These are phyloP conservation scores for Xenus cinereus DNA, from an alignment of 2,113 vertebrate genomes.

Conservation along the genomic window DNA sequence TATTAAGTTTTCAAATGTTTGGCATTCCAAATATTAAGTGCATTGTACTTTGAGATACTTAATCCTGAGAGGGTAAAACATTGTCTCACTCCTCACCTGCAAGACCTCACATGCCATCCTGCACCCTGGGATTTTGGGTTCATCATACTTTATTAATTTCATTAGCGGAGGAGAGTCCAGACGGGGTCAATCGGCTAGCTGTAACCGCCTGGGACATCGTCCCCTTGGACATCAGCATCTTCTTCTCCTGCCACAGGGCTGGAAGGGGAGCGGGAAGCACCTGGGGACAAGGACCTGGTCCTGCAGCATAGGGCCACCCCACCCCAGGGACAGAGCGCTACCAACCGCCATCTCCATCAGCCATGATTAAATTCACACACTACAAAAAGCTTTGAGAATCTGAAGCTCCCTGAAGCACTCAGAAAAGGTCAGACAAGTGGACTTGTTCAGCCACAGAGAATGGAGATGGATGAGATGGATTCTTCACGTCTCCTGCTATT, in stretches of 20 bases:
- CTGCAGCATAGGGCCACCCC: fast-evolving
- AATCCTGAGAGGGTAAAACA: neutral
- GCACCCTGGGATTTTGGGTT: neutral
- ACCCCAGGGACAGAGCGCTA: neutral
- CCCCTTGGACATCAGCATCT: neutral
- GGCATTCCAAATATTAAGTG: fast-evolving
- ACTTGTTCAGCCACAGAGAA: neutral
- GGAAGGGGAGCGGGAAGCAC: neutral
- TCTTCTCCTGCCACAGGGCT: neutral
- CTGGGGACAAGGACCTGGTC: neutral
- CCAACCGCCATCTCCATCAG: fast-evolving
- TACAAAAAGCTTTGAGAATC: neutral
- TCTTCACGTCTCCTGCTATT: neutral
- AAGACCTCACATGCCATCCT: neutral
- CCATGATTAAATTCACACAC: fast-evolving
- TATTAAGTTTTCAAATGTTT: fast-evolving
- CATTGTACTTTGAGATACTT: neutral
- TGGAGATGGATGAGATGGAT: neutral
- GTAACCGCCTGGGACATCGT: neutral
- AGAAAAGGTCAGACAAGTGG: neutral
- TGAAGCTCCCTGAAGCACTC: neutral
- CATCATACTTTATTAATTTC: neutral
- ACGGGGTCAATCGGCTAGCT: fast-evolving
- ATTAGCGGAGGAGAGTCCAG: neutral
- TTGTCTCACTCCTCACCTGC: fast-evolving